A percentile compares a stretch with the other conserved stretches of the same genome.
phyloP scores from a whole-genome alignment of 2,797 vertebrate species.

The Siniperca obscura region DNA sequence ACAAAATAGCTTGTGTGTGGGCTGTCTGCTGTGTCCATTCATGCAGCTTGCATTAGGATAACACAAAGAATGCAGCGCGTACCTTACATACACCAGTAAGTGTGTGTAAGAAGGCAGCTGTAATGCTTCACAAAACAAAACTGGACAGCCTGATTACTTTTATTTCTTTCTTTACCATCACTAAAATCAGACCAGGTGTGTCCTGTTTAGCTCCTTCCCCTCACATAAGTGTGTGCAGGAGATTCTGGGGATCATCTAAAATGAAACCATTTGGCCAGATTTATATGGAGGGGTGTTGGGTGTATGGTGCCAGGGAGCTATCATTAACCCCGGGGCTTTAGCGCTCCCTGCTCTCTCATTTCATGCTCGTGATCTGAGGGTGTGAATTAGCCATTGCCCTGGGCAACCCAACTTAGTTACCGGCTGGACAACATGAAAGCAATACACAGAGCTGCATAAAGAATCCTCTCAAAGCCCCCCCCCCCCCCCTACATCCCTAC shows the following conservation, averaged over 20 bases:
- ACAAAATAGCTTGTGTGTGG: conserved; percentile 83
- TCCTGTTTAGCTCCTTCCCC: conserved; percentile 37
- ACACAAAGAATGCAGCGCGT: conserved; percentile 74
- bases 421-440: conserved; percentile 89
- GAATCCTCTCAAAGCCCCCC: conserved; percentile 83
- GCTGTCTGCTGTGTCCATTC: conserved; percentile 79
- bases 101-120: conserved; percentile 40
- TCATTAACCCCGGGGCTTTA: conserved; percentile 86
- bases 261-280: conserved; percentile 86
- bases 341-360: conserved; percentile 86
- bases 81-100: conserved; percentile 57
- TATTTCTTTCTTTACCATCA: neutral
- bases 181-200: conserved; percentile 52
- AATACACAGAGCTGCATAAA: conserved; percentile 88
- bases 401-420: conserved; percentile 86
- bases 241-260: conserved; percentile 84
- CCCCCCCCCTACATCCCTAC: conserved; percentile 70
- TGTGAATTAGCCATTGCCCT: conserved; percentile 86
- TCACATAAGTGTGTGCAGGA: conserved; percentile 75
- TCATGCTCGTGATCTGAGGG: conserved; percentile 89
- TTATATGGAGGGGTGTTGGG: conserved; percentile 80
- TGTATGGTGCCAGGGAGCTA: conserved; percentile 75
- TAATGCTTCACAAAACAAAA: conserved; percentile 19
- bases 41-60: conserved; percentile 79
- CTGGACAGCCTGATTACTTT: conserved; percentile 13